Evolutionary conservation across 2,113 vertebrate genomes (phyloP).

Genomic region (Stomatorhinus ivindoensis): DNA sequence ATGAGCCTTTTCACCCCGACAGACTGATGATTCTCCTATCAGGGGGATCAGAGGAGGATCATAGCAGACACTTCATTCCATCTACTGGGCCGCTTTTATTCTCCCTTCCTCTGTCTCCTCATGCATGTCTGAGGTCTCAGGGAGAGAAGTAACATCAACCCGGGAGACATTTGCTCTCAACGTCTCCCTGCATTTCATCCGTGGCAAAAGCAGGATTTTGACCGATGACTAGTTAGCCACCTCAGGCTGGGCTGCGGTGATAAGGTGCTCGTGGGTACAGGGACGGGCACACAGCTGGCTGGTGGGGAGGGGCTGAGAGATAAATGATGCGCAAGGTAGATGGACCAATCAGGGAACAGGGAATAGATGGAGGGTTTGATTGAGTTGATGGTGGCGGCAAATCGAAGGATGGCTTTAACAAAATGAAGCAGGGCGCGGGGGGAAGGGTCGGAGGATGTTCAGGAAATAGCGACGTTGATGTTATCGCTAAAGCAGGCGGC

Average conservation of each 20-base stretch:
- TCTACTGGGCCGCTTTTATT: neutral
- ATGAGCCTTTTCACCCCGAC: neutral
- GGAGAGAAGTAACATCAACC: neutral
- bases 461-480: neutral
- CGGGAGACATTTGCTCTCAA: neutral
- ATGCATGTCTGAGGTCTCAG: neutral
- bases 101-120: neutral
- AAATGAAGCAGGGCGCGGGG: neutral
- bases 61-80: neutral
- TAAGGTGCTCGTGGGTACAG: neutral
- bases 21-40: neutral
- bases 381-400: neutral
- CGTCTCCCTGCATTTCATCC: neutral
- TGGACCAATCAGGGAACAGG: neutral
- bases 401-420: neutral
- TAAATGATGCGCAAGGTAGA: neutral
- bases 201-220: neutral
- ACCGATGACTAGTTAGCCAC: neutral
- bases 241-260: neutral
- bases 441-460: neutral
- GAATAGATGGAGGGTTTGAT: neutral
- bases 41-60: slow-evolving; percentile 8
- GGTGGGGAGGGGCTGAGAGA: neutral
- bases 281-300: neutral
- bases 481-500: neutral